These are phyloP conservation scores for Nomada ferruginata DNA, from an alignment of 2,888 invertebrate genomes.

Conservation along the genomic window DNA sequence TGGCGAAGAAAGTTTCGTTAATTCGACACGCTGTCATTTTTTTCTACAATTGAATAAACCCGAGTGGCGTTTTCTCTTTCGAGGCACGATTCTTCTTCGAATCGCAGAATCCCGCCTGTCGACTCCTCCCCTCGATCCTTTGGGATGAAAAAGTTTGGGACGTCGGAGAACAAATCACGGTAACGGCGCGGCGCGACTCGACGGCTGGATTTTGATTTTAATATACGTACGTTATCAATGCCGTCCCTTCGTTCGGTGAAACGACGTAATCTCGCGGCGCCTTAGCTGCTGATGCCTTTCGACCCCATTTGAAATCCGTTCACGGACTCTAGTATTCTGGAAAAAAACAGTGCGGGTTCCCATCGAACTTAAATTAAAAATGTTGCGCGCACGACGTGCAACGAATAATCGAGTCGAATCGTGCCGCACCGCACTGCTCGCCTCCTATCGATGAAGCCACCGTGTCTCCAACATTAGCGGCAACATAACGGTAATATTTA, in stretches of 20 bases:
- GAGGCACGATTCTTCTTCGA: background rate
- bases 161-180: background rate
- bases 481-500: constrained; percentile 28
- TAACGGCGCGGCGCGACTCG: background rate
- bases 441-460: background rate
- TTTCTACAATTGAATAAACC: constrained; percentile 17
- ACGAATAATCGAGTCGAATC: constrained; percentile 53
- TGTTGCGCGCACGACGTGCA: constrained; percentile 63
- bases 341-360: constrained; percentile 32
- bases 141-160: background rate
- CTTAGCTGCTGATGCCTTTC: constrained; percentile 35
- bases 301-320: constrained; percentile 54
- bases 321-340: constrained; percentile 44
- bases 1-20: constrained; percentile 1
- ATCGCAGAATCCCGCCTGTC: background rate
- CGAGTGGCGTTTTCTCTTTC: background rate
- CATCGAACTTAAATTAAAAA: constrained; percentile 71
- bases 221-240: constrained; percentile 24
- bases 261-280: constrained; percentile 27
- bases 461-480: background rate
- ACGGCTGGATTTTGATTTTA: constrained; percentile 7
- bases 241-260: constrained; percentile 9
- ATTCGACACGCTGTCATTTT: constrained; percentile 1
- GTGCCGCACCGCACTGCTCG: background rate
- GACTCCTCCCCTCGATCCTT: background rate